Conservation (phyloP, 2,888 invertebrate genomes). For the Noctuana brunneofusca region DNA sequence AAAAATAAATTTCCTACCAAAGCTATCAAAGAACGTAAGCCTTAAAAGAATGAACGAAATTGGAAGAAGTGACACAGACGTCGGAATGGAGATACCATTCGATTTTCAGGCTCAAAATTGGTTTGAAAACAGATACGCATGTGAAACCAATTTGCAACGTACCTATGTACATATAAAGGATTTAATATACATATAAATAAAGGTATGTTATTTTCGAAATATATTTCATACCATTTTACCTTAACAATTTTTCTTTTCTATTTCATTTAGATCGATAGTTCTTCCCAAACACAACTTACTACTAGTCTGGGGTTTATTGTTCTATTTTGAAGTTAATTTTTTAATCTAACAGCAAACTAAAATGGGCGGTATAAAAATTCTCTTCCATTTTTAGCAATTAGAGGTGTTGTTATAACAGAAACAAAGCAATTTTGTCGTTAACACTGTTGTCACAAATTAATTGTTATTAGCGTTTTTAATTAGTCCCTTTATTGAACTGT, state of each 20-base stretch:
- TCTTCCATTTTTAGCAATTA: slow-evolving; percentile 32
- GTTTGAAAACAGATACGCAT: neutral
- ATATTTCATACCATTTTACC: neutral
- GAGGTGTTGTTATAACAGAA: slow-evolving; percentile 45
- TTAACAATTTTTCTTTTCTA: too few species aligned
- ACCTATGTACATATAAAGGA: neutral
- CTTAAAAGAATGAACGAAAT: slow-evolving; percentile 42
- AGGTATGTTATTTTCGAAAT: neutral
- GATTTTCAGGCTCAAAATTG: slow-evolving; percentile 19
- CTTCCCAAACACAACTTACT: too few species aligned
- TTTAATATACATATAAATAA: too few species aligned
- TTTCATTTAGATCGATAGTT: too few species aligned
- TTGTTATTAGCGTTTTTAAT: slow-evolving; percentile 74
- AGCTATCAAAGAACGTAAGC: slow-evolving; percentile 37
- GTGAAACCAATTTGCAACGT: neutral
- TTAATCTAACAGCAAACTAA: neutral
- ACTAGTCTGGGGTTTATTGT: too few species aligned
- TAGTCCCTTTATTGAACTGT: slow-evolving; percentile 60
- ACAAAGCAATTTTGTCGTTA: slow-evolving; percentile 54
- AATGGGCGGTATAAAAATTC: slow-evolving; percentile 20
- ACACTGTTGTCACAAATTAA: slow-evolving; percentile 63
- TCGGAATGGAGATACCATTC: slow-evolving; percentile 15
- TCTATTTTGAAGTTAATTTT: too few species aligned
- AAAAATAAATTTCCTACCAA: slow-evolving; percentile 32
- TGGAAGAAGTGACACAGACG: slow-evolving; percentile 12